These are phyloP conservation scores for Dioctria rufipes DNA, from an alignment of 2,888 invertebrate genomes.

Conservation along the genomic window DNA sequence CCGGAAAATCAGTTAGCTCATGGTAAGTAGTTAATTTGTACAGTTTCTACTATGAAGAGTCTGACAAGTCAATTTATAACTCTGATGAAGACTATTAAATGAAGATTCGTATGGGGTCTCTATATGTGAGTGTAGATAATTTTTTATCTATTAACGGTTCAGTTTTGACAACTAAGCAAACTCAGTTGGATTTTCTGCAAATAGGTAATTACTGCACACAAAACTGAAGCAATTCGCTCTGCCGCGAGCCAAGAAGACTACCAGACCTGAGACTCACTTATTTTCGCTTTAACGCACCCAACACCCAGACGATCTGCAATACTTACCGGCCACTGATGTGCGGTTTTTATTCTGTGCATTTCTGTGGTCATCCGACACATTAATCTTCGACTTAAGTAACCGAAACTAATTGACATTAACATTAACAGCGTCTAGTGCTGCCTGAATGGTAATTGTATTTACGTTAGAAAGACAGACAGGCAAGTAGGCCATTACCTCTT, in stretches of 20 bases:
- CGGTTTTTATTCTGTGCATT: conserved; percentile 17
- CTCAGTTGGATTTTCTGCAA: not conserved
- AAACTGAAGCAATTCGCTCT: not conserved
- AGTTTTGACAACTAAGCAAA: conserved; percentile 17
- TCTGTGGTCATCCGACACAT: conserved; percentile 36
- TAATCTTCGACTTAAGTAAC: conserved; percentile 46
- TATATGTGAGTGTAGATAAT: not conserved
- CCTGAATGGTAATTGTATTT: conserved; percentile 42
- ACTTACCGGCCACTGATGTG: not conserved
- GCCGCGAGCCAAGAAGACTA: not conserved
- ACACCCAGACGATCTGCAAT: conserved; percentile 1
- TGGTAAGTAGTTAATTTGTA: conserved; percentile 35
- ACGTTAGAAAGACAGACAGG: conserved; percentile 13
- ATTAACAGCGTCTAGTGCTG: conserved; percentile 31
- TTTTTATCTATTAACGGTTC: conserved; percentile 20
- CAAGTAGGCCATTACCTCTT: conserved; percentile 9
- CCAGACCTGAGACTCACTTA: conserved; percentile 1
- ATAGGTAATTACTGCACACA: not conserved
- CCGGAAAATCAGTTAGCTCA: conserved; percentile 19
- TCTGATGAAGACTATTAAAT: conserved; percentile 3
- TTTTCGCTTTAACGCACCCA: conserved; percentile 12
- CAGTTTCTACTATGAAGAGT: not conserved
- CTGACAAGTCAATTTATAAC: conserved; percentile 41
- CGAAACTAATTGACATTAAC: conserved; percentile 49
- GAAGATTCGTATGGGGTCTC: conserved; percentile 10